Evolutionary conservation across 2,888 invertebrate species (phyloP).

Genomic region (Stenichneumon culpator): DNA sequence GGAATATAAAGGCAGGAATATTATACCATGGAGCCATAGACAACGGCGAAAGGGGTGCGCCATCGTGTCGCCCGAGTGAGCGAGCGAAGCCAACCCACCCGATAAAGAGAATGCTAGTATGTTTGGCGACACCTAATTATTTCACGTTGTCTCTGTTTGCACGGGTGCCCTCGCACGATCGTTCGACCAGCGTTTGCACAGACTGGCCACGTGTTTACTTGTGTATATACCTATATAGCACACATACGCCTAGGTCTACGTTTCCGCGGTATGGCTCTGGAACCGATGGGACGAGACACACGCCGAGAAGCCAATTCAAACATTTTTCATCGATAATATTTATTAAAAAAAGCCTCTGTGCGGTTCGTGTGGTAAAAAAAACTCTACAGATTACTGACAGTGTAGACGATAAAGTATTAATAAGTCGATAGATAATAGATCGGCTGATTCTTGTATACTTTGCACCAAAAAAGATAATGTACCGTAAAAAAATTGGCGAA

Average conservation of each 20-base stretch:
- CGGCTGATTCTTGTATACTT: no score
- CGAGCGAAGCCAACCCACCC: conserved; percentile 43
- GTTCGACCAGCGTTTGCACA: conserved; percentile 56
- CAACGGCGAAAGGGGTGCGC: conserved; percentile 47
- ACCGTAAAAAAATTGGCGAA: no score
- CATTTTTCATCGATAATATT: conserved; percentile 9
- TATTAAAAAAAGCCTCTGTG: neutral
- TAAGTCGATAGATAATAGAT: neutral
- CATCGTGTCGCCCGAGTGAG: conserved; percentile 8
- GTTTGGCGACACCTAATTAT: conserved; percentile 77
- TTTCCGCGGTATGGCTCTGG: conserved; percentile 17
- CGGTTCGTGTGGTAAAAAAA: neutral
- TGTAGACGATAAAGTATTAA: neutral
- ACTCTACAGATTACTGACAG: neutral
- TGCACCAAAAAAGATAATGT: no score
- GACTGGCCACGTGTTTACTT: conserved; percentile 37
- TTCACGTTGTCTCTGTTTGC: conserved; percentile 69
- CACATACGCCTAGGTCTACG: neutral
- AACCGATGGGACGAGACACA: conserved; percentile 18
- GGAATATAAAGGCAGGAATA: conserved; percentile 2
- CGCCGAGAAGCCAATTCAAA: neutral
- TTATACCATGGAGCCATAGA: conserved; percentile 15
- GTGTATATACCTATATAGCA: conserved; percentile 1
- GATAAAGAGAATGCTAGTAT: conserved; percentile 72
- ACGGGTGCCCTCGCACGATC: conserved; percentile 45